phyloP scores from a whole-genome alignment of 64 coral and sea anemone species.

The Actinia equina region DNA sequence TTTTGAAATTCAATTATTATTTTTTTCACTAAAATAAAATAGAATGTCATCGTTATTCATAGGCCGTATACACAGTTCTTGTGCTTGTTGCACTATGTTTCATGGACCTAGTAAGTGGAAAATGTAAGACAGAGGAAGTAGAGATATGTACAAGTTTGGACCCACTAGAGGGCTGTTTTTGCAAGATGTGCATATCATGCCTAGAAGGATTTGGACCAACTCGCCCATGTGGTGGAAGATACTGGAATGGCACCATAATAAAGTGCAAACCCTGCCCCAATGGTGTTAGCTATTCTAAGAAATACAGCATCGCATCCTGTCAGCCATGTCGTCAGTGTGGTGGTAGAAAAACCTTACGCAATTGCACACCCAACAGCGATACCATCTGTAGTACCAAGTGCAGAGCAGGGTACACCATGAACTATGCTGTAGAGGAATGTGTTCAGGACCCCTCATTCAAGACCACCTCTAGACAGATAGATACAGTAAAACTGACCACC shows the following conservation, averaged over 20 bases:
- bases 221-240: background rate
- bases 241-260: background rate
- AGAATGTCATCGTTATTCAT: too few relatives aligned
- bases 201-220: background rate
- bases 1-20: too few relatives aligned
- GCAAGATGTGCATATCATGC: background rate
- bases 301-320: background rate
- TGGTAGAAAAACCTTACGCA: background rate
- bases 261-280: background rate
- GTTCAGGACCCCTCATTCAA: too few relatives aligned
- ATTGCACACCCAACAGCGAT: background rate
- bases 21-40: too few relatives aligned
- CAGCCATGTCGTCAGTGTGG: background rate
- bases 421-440: background rate
- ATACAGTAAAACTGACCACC: too few relatives aligned
- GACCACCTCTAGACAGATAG: too few relatives aligned
- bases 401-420: background rate
- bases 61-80: too few relatives aligned
- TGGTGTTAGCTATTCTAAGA: background rate
- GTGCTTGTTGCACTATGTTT: background rate
- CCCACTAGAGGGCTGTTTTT: background rate
- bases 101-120: background rate
- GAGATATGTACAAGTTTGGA: background rate
- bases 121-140: background rate
- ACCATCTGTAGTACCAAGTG: background rate